A percentile compares a stretch with the other conserved stretches of the same genome.
Conservation (phyloP, 2,113 vertebrate species). For the Arothron firmamentum region DNA sequence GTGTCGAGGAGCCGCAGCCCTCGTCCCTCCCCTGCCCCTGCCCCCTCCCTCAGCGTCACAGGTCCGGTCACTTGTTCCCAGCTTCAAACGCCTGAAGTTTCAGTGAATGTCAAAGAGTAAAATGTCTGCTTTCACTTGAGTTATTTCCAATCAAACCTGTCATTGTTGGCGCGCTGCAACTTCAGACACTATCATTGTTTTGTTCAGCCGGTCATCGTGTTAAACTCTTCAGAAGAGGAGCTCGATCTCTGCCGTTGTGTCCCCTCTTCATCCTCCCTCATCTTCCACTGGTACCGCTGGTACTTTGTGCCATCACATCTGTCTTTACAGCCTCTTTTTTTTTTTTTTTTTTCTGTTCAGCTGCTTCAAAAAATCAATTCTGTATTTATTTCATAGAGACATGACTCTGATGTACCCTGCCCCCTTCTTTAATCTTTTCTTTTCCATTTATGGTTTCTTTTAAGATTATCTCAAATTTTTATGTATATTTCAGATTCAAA, state of each 20-base stretch:
- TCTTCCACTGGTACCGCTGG: conserved; percentile 43
- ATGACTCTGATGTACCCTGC: conserved; percentile 35
- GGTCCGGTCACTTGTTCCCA: not conserved
- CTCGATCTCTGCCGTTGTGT: conserved; percentile 1
- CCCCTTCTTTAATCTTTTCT: conserved; percentile 32
- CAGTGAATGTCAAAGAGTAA: conserved; percentile 25
- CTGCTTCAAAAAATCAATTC: conserved; percentile 70
- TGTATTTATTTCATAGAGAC: conserved; percentile 76
- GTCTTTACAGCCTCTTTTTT: conserved; percentile 26
- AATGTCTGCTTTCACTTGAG: conserved; percentile 16
- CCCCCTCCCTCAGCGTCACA: too few species aligned
- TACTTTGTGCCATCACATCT: conserved; percentile 19
- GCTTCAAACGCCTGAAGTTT: conserved; percentile 16
- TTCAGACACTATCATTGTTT: too few species aligned
- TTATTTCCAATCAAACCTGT: conserved; percentile 2
- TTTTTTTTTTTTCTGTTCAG: conserved; percentile 35
- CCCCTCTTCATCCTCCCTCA: conserved; percentile 2
- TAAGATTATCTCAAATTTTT: conserved; percentile 51
- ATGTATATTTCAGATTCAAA: conserved; percentile 75
- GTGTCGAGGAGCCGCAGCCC: not conserved
- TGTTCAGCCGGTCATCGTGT: conserved; percentile 17
- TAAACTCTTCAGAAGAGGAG: not conserved
- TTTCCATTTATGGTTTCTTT: conserved; percentile 58
- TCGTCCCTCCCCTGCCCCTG: not conserved
- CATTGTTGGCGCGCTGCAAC: conserved; percentile 11